phyloP scores from a whole-genome alignment of 2,888 invertebrate genomes.

The Ceratothoa steindachneri region DNA sequence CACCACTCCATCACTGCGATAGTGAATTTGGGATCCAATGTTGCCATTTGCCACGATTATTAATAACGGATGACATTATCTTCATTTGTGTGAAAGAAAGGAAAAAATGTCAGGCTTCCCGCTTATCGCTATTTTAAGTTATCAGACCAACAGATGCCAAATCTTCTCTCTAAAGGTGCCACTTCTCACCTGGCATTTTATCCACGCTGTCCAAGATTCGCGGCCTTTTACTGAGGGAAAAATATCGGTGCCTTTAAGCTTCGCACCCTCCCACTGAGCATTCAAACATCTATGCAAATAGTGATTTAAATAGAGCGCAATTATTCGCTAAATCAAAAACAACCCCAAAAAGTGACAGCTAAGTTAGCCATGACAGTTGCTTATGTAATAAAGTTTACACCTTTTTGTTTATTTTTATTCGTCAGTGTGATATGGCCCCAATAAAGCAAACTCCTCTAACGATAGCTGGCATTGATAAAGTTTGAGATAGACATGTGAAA shows the following conservation, averaged over 20 bases:
- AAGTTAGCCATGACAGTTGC: background rate
- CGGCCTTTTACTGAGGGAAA: background rate
- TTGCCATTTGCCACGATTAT: no score
- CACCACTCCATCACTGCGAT: no score
- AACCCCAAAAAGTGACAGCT: background rate
- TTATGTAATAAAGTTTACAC: background rate
- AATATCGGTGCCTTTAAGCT: background rate
- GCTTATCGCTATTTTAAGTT: background rate
- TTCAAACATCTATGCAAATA: no score
- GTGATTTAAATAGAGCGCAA: background rate
- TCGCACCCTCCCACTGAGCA: background rate
- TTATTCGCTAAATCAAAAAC: background rate
- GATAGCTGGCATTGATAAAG: background rate
- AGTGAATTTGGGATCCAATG: no score
- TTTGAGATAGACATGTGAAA: background rate
- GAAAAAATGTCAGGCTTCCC: no score
- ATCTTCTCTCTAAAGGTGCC: background rate
- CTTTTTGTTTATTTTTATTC: background rate
- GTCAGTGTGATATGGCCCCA: background rate
- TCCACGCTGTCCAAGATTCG: background rate
- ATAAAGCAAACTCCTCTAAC: background rate
- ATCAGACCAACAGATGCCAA: background rate
- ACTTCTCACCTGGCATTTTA: background rate
- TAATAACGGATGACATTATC: no score
- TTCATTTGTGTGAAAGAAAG: no score